Evolutionary conservation across 2,797 vertebrate species (phyloP), one percentile per base, ranked within the genome.

Genomic region (Spondyliosoma cantharus): DNA sequence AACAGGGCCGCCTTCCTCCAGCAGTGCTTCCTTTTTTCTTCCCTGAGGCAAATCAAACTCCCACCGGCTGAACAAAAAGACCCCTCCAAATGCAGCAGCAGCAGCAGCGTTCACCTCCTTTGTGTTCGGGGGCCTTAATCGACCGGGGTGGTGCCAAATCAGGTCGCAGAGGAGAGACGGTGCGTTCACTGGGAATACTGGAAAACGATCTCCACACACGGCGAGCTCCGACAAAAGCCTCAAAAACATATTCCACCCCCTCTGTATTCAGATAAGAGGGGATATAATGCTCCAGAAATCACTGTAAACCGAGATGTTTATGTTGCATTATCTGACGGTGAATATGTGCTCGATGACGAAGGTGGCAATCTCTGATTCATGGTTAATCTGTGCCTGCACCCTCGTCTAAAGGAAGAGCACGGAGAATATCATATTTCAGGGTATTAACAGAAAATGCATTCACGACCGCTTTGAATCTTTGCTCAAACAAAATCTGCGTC

Each of bases 261-360:
- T 86, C 87, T 7, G 25, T 43, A 37, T 89, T 85, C 74, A 20
- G 69, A 86, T 76, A 73, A 86, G 61, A 79, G 73, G 78, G 83
- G 83, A 81, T 69, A 60, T 84, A 86, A 88, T 48, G 78, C 86
- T 78, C n/a, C 78, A 76, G 83, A 90, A 91, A 91, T 90, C 72
- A 87, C 66, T 89, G 90, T 87, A 87, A 90, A 89, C 73, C 83
- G 25, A 76, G 73, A 89, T 89, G 85, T 92, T 93, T 90, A 88
- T 77, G 84, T 85, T 68, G 80, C 59, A 42, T 90, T 89, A 88
- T 92, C 71, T 64, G 76, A 76, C 63, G 5, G 85, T 68, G 82
- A 91, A 91, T 81, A 71, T 60, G 25, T 20, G 71, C 76, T 52
- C 0, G 77, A 85, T 60, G 78, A 86, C 77, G 77, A 48, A 77